phyloP scores from a whole-genome alignment of 2,888 invertebrate species.

The Mythimna vitellina region DNA sequence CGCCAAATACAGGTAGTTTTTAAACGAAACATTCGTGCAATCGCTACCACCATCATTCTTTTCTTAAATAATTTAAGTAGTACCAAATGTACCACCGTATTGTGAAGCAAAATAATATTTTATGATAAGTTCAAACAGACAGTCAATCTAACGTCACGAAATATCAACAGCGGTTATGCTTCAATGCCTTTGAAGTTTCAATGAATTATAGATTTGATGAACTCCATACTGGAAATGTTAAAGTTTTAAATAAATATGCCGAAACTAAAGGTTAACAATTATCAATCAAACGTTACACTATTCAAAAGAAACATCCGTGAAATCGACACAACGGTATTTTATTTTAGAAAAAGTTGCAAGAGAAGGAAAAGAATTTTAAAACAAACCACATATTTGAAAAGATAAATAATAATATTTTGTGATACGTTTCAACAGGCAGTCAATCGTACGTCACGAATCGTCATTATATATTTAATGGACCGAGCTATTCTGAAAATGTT shows the following conservation, averaged over 20 bases:
- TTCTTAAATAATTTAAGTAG: too few relatives aligned
- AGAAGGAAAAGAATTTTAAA: neutral
- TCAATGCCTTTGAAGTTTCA: conserved; percentile 1
- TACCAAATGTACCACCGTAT: neutral
- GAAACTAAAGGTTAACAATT: neutral
- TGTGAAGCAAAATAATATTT: conserved; percentile 18
- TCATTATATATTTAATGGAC: neutral
- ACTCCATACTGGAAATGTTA: neutral
- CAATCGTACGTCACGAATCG: too few relatives aligned
- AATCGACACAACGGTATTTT: neutral
- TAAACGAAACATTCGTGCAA: too few relatives aligned
- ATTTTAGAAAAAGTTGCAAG: neutral
- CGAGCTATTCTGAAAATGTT: conserved; percentile 1
- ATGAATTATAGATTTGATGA: conserved; percentile 4
- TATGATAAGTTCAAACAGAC: conserved; percentile 12
- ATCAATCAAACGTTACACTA: neutral
- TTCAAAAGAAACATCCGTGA: neutral
- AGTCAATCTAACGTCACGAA: conserved; percentile 19
- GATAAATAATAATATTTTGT: too few relatives aligned
- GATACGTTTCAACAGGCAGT: too few relatives aligned
- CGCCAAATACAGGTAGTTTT: too few relatives aligned
- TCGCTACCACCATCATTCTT: too few relatives aligned
- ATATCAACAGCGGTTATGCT: neutral
- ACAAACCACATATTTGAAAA: neutral
- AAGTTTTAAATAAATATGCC: neutral